Evolutionary conservation across 2,888 invertebrate species (phyloP).

Genomic region (Aproaerema taeniolella): DNA sequence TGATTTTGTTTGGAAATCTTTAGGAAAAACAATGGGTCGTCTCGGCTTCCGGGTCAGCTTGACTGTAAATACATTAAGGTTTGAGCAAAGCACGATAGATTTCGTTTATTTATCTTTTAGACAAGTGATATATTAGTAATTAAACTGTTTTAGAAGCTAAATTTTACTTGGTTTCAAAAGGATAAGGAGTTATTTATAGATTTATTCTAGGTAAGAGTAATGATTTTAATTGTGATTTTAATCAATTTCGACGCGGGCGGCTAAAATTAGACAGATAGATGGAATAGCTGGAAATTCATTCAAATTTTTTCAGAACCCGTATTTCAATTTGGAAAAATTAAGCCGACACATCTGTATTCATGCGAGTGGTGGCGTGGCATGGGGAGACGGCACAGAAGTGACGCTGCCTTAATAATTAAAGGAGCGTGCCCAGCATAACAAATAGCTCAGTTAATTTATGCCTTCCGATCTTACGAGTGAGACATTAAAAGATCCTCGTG

Average conservation of each 20-base stretch:
- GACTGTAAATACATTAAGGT: no score
- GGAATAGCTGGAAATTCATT: conserved; percentile 7
- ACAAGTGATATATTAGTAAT: no score
- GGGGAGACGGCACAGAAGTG: conserved; percentile 24
- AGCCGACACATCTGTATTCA: conserved; percentile 16
- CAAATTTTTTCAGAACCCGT: background rate
- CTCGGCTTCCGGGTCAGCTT: background rate
- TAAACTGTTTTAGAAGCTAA: no score
- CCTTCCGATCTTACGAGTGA: conserved; percentile 55
- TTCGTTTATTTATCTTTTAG: no score
- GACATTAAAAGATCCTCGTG: conserved; percentile 57
- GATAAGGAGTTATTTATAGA: no score
- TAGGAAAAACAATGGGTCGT: no score
- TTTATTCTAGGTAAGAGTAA: no score
- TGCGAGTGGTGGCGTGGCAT: conserved; percentile 3
- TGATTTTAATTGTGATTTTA: conserved; percentile 1
- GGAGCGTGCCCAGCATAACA: conserved; percentile 46
- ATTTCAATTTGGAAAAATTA: conserved; percentile 11
- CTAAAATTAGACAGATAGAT: background rate
- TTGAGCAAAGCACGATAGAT: no score
- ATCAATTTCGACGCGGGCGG: background rate
- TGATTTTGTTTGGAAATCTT: no score
- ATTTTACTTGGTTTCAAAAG: no score
- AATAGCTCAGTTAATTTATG: conserved; percentile 58
- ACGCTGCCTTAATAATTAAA: conserved; percentile 27